These are phyloP conservation scores for Calliphora vomitoria DNA, from an alignment of 2,888 invertebrate genomes.

Conservation along the genomic window DNA sequence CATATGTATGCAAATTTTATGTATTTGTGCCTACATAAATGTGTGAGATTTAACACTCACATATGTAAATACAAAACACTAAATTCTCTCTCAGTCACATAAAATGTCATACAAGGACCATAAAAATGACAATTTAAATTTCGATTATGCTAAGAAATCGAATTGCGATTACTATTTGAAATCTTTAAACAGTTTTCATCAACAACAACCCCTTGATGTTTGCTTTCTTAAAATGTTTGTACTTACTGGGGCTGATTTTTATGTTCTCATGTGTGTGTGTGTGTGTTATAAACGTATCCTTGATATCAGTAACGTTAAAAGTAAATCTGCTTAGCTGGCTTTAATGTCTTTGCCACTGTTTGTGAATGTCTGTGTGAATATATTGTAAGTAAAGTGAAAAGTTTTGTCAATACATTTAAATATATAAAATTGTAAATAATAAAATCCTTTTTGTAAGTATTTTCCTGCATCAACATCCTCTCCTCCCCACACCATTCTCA, in stretches of 20 bases:
- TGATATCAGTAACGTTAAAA: constrained; percentile 20
- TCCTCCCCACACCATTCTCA: background rate
- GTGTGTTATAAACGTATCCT: constrained; percentile 27
- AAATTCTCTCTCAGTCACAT: constrained; percentile 23
- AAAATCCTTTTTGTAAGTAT: constrained; percentile 53
- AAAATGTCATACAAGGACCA: constrained; percentile 55
- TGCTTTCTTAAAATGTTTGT: constrained; percentile 49
- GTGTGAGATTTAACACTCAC: constrained; percentile 22
- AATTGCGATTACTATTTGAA: constrained; percentile 65
- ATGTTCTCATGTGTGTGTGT: background rate
- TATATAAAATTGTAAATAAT: constrained; percentile 45
- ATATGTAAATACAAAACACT: background rate
- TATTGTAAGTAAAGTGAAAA: constrained; percentile 81
- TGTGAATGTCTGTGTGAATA: background rate
- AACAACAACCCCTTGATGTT: constrained; percentile 63
- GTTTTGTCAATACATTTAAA: constrained; percentile 80
- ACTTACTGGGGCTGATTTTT: constrained; percentile 48
- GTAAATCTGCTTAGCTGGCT: constrained; percentile 75
- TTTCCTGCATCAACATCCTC: constrained; percentile 3
- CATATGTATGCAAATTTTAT: constrained; percentile 68
- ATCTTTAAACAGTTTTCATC: constrained; percentile 15
- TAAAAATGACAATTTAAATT: constrained; percentile 73
- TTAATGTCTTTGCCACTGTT: constrained; percentile 47
- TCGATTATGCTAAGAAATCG: constrained; percentile 72
- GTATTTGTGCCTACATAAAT: constrained; percentile 22